A percentile compares a stretch with the other conserved stretches of the same genome.
Evolutionary conservation across 1,140 invertebrate genomes (phyloP).

Genomic region (Calephelis virginiensis): DNA sequence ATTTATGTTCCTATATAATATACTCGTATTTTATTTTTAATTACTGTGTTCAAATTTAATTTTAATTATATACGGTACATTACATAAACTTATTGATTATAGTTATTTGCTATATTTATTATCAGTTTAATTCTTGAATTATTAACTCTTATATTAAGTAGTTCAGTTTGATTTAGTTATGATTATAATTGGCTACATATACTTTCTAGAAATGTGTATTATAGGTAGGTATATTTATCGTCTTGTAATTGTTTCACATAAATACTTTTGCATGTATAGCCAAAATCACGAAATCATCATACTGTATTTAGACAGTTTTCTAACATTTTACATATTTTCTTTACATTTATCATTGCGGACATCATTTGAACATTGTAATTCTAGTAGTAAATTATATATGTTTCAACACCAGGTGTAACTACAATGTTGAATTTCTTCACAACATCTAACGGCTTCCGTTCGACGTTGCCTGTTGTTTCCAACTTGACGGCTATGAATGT

Average conservation of each 20-base stretch:
- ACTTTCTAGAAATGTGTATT: too few relatives aligned
- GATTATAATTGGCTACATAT: too few relatives aligned
- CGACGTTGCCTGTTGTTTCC: conserved; percentile 94
- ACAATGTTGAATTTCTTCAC: conserved; percentile 99
- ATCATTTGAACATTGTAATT: neutral
- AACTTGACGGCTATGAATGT: conserved; percentile 97
- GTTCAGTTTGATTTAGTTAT: too few relatives aligned
- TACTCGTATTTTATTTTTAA: neutral
- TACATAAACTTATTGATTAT: too few relatives aligned
- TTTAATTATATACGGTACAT: neutral
- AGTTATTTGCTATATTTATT: neutral
- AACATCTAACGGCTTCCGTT: conserved; percentile 93
- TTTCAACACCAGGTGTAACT: conserved; percentile 86
- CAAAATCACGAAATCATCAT: neutral
- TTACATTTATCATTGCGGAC: neutral
- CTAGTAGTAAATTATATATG: neutral
- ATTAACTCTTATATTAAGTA: too few relatives aligned
- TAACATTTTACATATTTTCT: neutral
- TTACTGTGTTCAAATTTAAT: neutral
- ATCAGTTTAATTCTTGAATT: neutral
- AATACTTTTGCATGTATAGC: neutral
- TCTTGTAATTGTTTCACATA: too few relatives aligned
- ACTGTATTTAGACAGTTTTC: neutral
- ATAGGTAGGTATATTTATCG: too few relatives aligned
- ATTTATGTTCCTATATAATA: neutral